Evolutionary conservation across 2,888 invertebrate species (phyloP).

Genomic region (Drosophila anceps): DNA sequence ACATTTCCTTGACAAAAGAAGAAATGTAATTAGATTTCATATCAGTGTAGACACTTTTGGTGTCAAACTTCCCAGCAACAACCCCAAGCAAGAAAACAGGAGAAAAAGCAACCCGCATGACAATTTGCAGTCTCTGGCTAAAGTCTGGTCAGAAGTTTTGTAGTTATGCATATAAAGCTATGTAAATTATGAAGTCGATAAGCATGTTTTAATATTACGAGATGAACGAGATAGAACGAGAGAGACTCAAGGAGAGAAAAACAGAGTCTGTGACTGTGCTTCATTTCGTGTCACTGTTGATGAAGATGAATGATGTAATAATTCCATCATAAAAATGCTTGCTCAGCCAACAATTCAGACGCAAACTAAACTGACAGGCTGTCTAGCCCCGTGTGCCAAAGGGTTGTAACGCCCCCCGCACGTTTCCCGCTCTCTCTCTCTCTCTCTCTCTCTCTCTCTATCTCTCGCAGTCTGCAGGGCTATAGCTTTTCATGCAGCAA

Average conservation of each 20-base stretch:
- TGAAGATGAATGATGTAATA: conserved; percentile 82
- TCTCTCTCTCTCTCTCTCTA: not conserved
- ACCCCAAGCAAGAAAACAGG: conserved; percentile 41
- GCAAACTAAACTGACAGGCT: conserved; percentile 60
- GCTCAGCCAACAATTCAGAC: conserved; percentile 54
- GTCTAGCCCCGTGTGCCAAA: conserved; percentile 55
- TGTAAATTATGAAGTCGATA: conserved; percentile 59
- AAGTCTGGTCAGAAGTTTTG: conserved; percentile 38
- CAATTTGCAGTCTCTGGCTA: conserved; percentile 43
- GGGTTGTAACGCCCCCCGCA: conserved; percentile 47
- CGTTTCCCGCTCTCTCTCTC: not conserved
- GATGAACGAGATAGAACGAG: conserved; percentile 20
- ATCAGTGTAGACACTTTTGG: conserved; percentile 41
- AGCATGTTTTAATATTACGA: conserved; percentile 55
- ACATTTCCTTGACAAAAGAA: conserved; percentile 49
- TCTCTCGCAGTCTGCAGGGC: not conserved
- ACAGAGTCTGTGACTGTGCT: conserved; percentile 37
- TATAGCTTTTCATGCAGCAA: conserved; percentile 36
- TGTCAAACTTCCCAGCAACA: conserved; percentile 48
- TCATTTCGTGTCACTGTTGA: conserved; percentile 45
- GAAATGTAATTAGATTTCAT: conserved; percentile 65
- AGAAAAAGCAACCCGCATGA: conserved; percentile 54
- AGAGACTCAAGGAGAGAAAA: conserved; percentile 6
- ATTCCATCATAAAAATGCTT: conserved; percentile 77
- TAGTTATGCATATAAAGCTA: conserved; percentile 36